phyloP scores from a whole-genome alignment of 2,113 vertebrate species.

The Zapornia atra region DNA sequence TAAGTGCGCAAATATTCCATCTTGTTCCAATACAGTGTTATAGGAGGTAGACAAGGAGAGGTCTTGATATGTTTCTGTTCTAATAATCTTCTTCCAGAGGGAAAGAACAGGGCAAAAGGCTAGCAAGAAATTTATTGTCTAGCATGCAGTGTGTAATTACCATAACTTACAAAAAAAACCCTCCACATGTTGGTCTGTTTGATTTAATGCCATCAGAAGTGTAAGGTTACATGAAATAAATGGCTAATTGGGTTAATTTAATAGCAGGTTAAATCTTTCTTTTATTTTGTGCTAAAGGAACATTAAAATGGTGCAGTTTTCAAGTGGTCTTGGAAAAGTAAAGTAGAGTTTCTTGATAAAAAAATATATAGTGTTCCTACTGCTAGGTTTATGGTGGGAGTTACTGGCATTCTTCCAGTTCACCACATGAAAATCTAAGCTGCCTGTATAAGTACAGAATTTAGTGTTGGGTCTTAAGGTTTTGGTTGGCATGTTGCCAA shows the following conservation, averaged over 20 bases:
- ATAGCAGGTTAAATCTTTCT: constrained; percentile 79
- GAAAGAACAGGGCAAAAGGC: constrained; percentile 53
- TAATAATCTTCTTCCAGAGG: constrained; percentile 58
- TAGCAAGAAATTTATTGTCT: constrained; percentile 64
- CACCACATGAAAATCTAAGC: constrained; percentile 82
- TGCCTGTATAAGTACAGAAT: constrained; percentile 81
- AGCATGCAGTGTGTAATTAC: constrained; percentile 61
- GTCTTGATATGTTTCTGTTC: constrained; percentile 10
- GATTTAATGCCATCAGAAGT: constrained; percentile 72
- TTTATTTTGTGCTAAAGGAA: constrained; percentile 77
- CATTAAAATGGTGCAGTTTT: constrained; percentile 75
- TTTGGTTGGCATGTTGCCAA: constrained; percentile 81
- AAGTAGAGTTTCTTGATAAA: constrained; percentile 77
- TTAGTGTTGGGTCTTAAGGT: constrained; percentile 82
- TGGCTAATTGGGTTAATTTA: constrained; percentile 81
- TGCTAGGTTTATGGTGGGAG: constrained; percentile 79
- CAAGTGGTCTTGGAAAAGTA: constrained; percentile 75
- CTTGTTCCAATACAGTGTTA: background rate
- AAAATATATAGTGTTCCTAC: constrained; percentile 75
- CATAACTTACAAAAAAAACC: constrained; percentile 65
- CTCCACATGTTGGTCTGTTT: constrained; percentile 60
- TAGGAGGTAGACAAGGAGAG: background rate
- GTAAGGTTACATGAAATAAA: constrained; percentile 77
- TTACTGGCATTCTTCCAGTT: constrained; percentile 81
- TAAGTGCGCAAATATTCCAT: background rate